Evolutionary conservation across 2,888 invertebrate genomes (phyloP), one percentile per base, ranked within the genome.

Genomic region (Hedychridium roseum): DNA sequence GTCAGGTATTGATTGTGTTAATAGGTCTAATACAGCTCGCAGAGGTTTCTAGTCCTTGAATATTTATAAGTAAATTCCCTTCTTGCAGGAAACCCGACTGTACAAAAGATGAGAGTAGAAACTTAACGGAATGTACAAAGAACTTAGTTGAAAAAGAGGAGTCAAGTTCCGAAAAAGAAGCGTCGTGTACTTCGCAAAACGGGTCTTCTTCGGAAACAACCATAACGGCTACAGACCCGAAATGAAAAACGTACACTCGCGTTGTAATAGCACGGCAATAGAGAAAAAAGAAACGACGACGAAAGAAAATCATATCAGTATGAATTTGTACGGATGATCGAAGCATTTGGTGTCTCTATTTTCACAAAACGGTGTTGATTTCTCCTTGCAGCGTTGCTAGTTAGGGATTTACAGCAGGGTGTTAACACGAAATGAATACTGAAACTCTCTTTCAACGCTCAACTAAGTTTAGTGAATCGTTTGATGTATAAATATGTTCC

Each of bases 241-340:
- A 66, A 56, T 66, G 59, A 68, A n/a, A n/a, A 57, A 55, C 45
- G 43, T 57, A 42, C 37, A 50, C 40, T 36, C 35, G 44, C 9
- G 30, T 50, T 50, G 48, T 55, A 57, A n/a, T 47, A 55, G 53
- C 54, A 57, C 62, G 66, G 65, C 66, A 72, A 72, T 69, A 69
- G 52, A 59, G 68, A 60, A 60, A 57, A n/a, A n/a, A n/a, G n/a
- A n/a, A n/a, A n/a, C n/a, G n/a, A n/a, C n/a, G n/a, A n/a, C n/a
- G n/a, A n/a, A 58, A 65, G 60, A 56, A 60, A 64, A 67, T 55
- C 74, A 74, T 74, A 73, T 74, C 72, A 72, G 61, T 68, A 71
- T 60, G 61, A 71, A 66, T 64, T 71, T 56, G 54, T 70, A 70
- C 65, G 54, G 51, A 67, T 60, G 69, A 54, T 61, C 57, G 56